phyloP scores from a whole-genome alignment of 2,113 vertebrate species.

The Scomber scombrus region DNA sequence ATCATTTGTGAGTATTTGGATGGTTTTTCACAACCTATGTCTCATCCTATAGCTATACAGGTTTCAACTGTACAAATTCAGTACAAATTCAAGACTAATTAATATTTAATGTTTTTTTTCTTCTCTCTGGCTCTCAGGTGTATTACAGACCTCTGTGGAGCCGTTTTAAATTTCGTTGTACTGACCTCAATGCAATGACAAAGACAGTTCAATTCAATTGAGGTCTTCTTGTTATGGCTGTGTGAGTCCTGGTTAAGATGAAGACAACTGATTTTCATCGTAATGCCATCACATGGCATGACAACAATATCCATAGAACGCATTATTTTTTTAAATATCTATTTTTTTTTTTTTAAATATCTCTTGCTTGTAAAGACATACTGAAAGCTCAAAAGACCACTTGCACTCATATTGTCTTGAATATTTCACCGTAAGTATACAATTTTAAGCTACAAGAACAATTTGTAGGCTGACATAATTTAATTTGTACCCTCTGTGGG shows the following conservation, averaged over 20 bases:
- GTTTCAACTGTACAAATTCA: too few relatives aligned
- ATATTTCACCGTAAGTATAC: too few relatives aligned
- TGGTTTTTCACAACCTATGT: neutral
- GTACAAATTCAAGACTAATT: slow-evolving; percentile 90
- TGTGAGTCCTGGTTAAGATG: slow-evolving; percentile 96
- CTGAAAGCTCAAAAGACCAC: too few relatives aligned
- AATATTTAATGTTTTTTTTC: too few relatives aligned
- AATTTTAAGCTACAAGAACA: too few relatives aligned
- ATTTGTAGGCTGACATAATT: neutral
- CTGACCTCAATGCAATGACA: too few relatives aligned
- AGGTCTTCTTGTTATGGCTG: slow-evolving; percentile 95
- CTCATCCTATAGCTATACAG: slow-evolving; percentile 88
- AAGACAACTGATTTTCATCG: slow-evolving; percentile 94
- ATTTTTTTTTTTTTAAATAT: too few relatives aligned
- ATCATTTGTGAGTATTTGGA: neutral
- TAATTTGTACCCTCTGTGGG: slow-evolving; percentile 76
- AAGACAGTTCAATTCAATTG: slow-evolving; percentile 75
- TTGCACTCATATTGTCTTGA: neutral
- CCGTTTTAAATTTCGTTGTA: too few relatives aligned
- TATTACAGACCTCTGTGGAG: too few relatives aligned
- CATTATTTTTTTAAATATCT: neutral
- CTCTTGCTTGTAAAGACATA: neutral
- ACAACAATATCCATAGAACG: slow-evolving; percentile 92
- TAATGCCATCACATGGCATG: slow-evolving; percentile 99
- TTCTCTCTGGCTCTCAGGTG: too few relatives aligned